Evolutionary conservation across 2,113 vertebrate species (phyloP).

Genomic region (Naja naja): DNA sequence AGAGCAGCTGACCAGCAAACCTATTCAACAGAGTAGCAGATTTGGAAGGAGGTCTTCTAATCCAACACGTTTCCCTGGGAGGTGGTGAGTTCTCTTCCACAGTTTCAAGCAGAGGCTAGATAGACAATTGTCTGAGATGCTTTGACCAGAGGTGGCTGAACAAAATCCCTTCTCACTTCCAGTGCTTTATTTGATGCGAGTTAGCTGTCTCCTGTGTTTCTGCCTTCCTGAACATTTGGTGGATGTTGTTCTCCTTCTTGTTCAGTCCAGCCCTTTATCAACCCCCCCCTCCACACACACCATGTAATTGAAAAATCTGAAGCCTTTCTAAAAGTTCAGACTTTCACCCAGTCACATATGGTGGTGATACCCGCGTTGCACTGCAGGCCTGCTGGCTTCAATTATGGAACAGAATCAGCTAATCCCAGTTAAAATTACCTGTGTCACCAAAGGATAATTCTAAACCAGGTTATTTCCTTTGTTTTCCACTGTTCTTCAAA

Average conservation of each 20-base stretch:
- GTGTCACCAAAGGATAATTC: slow-evolving; percentile 65
- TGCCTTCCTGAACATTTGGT: neutral
- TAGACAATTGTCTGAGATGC: neutral
- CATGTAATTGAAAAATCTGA: neutral
- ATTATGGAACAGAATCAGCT: slow-evolving; percentile 66
- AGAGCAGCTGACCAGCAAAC: neutral
- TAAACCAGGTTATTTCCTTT: slow-evolving; percentile 47
- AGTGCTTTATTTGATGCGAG: neutral
- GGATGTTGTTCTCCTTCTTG: neutral
- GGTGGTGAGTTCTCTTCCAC: neutral
- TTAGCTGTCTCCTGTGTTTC: slow-evolving; percentile 3
- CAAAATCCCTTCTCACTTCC: accelerated
- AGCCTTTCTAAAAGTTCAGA: slow-evolving; percentile 17
- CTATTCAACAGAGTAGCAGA: neutral
- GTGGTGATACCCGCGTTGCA: slow-evolving; percentile 54
- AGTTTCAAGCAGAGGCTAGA: neutral
- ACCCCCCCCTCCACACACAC: neutral
- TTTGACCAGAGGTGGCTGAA: neutral
- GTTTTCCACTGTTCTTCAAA: slow-evolving; percentile 47
- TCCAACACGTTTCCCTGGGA: neutral
- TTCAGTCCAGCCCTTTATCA: slow-evolving; percentile 26
- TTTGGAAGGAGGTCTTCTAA: neutral
- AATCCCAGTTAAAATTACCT: slow-evolving; percentile 68
- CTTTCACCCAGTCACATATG: slow-evolving; percentile 54
- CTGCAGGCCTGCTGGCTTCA: slow-evolving; percentile 62